These are phyloP conservation scores for Dendropsophus ebraccatus DNA, from an alignment of 2,113 vertebrate species.

Conservation along the genomic window DNA sequence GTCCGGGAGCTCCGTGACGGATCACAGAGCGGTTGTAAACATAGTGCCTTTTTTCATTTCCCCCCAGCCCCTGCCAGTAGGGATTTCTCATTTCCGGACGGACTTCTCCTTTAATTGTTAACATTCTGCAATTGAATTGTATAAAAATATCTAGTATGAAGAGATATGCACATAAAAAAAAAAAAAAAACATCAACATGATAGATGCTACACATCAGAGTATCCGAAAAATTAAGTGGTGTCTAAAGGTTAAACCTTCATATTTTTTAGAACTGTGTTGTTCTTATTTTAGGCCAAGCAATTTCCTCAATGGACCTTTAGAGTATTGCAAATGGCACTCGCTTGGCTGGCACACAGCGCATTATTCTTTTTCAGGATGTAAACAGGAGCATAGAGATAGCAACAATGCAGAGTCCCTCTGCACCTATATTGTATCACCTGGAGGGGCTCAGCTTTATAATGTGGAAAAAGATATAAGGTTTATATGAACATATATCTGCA, in stretches of 20 bases:
- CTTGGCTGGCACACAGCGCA: neutral
- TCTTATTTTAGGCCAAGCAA: slow-evolving; percentile 32
- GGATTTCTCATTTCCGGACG: too few species aligned
- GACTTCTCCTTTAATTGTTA: too few species aligned
- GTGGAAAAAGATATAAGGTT: neutral
- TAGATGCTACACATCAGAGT: neutral
- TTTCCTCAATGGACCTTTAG: slow-evolving; percentile 19
- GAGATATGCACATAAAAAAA: too few species aligned
- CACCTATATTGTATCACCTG: neutral
- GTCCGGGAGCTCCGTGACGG: too few species aligned
- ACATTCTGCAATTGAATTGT: neutral
- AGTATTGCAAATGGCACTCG: slow-evolving; percentile 17
- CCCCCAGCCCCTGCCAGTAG: too few species aligned
- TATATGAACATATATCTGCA: neutral
- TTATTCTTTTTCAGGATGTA: slow-evolving; percentile 21
- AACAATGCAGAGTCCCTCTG: neutral
- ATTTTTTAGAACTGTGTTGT: slow-evolving; percentile 32
- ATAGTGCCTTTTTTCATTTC: too few species aligned
- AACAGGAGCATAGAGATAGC: neutral
- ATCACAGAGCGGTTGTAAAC: too few species aligned
- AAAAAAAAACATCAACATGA: neutral
- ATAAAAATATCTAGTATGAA: neutral
- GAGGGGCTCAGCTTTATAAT: neutral
- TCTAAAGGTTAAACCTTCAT: slow-evolving; percentile 15
- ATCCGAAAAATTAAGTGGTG: neutral